phyloP scores from a whole-genome alignment of 2,797 vertebrate species.

The Onychomys arenicola region DNA sequence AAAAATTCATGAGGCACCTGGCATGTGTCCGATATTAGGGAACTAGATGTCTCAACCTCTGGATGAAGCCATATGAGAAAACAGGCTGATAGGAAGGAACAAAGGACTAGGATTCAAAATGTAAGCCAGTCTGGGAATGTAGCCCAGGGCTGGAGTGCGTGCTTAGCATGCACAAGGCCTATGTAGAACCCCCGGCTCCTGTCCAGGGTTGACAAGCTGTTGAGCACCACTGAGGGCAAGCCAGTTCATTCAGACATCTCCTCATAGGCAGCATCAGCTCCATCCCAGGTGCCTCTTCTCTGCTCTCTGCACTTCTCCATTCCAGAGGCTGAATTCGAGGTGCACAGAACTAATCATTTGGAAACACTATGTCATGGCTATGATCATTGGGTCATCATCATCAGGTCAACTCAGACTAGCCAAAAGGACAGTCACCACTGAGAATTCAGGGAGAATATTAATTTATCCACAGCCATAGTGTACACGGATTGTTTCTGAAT shows the following conservation, averaged over 20 bases:
- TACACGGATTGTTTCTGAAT: background rate
- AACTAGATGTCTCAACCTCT: conserved; percentile 13
- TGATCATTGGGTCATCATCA: background rate
- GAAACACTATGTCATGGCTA: background rate
- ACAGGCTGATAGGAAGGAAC: background rate
- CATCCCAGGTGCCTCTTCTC: background rate
- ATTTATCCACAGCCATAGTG: background rate
- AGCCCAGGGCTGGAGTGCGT: background rate
- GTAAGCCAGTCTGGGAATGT: background rate
- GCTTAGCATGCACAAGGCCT: background rate
- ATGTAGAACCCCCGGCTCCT: background rate
- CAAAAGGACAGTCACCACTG: background rate
- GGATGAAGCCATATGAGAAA: background rate
- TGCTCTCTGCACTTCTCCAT: background rate
- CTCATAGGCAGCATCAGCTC: background rate
- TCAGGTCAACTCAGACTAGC: background rate
- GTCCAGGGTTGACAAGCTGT: conserved; percentile 28
- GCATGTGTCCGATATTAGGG: background rate
- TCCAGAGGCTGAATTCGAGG: background rate
- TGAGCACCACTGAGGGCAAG: background rate
- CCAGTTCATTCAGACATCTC: background rate
- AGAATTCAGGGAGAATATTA: background rate
- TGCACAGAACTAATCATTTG: background rate
- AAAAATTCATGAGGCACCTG: conserved; percentile 34
- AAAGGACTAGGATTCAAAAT: conserved; percentile 23